Conservation (phyloP, 1,140 invertebrate species). For the Drosophila asahinai region DNA sequence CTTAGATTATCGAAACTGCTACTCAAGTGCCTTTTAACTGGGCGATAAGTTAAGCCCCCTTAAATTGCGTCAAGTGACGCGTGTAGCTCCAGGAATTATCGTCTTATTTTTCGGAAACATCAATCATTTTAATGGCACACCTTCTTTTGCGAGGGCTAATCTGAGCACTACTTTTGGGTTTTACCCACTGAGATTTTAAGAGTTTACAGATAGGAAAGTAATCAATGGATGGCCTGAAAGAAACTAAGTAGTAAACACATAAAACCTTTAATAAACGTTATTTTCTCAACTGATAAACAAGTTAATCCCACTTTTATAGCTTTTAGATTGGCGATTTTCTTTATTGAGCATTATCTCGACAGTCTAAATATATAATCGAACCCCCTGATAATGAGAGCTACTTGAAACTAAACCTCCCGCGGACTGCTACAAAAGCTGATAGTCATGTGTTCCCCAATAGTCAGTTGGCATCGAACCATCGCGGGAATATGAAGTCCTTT, state of each 20-base stretch:
- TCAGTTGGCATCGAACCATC: slow-evolving; percentile 30
- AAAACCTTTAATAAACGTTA: neutral
- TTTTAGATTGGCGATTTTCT: slow-evolving; percentile 17
- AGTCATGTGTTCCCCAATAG: neutral
- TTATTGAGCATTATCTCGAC: slow-evolving; percentile 19
- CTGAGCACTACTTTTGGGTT: neutral
- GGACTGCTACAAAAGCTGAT: slow-evolving; percentile 21
- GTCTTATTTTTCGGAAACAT: slow-evolving; percentile 24
- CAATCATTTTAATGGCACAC: neutral
- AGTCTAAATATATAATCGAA: slow-evolving; percentile 35
- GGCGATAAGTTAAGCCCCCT: slow-evolving; percentile 25
- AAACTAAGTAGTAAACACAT: too few species aligned
- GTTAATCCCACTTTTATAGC: neutral
- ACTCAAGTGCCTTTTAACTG: slow-evolving; percentile 30
- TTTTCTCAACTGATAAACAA: neutral
- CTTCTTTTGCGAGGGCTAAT: neutral
- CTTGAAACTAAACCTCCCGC: slow-evolving; percentile 23
- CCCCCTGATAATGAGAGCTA: slow-evolving; percentile 13
- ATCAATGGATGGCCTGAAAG: neutral
- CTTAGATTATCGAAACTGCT: slow-evolving; percentile 7
- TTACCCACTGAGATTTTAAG: slow-evolving; percentile 1
- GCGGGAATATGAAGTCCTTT: slow-evolving; percentile 33
- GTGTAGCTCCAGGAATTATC: slow-evolving; percentile 14
- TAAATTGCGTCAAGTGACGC: slow-evolving; percentile 27
- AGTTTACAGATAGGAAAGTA: neutral